phyloP scores from a whole-genome alignment of 2,888 invertebrate genomes.

The Chrysolina oricalcia region DNA sequence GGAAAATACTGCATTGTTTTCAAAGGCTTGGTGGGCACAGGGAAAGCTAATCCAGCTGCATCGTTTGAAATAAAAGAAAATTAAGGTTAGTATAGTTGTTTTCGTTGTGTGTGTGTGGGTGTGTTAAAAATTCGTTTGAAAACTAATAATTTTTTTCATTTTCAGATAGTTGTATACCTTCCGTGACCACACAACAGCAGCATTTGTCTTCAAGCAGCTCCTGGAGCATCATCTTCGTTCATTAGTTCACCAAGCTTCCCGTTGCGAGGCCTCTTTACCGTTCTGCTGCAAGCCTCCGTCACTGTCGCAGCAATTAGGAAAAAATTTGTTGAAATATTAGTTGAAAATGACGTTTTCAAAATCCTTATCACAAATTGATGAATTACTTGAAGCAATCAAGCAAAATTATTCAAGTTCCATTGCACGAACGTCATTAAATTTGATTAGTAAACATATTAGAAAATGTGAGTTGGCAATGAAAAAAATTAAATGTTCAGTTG shows the following conservation, averaged over 20 bases:
- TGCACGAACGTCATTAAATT: not conserved
- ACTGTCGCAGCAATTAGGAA: not conserved
- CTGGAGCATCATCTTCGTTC: not conserved
- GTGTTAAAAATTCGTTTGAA: not conserved
- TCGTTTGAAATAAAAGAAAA: not conserved
- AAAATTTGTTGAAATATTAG: constrained; percentile 1
- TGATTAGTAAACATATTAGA: too few relatives aligned
- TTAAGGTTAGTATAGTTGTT: not conserved
- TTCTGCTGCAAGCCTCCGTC: constrained; percentile 2
- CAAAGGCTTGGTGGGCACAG: not conserved
- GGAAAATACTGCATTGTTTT: not conserved
- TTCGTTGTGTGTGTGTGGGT: not conserved
- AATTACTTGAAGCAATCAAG: constrained; percentile 5
- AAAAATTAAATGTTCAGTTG: constrained; percentile 3
- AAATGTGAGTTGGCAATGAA: constrained; percentile 6
- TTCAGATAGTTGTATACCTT: too few relatives aligned
- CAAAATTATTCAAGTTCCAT: constrained; percentile 8
- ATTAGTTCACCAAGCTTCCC: not conserved
- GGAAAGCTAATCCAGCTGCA: not conserved
- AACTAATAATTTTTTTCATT: too few relatives aligned
- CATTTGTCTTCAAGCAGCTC: too few relatives aligned
- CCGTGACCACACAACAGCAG: too few relatives aligned
- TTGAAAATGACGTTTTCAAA: not conserved
- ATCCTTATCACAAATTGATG: not conserved
- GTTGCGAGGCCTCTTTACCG: not conserved